These are phyloP conservation scores for Drosophila bipectinata DNA, from an alignment of 1,140 invertebrate species.

Conservation along the genomic window DNA sequence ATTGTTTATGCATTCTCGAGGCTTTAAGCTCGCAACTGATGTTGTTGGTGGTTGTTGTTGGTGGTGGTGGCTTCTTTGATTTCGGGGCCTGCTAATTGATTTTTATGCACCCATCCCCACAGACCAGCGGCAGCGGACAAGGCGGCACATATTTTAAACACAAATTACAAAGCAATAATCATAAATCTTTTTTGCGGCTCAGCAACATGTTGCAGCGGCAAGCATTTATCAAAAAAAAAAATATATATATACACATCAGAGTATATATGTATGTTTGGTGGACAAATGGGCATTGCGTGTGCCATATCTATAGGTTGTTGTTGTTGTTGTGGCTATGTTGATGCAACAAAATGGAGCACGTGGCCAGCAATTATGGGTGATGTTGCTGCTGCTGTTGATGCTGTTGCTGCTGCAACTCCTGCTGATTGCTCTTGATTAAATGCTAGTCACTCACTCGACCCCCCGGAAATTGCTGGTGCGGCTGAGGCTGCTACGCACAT, in stretches of 20 bases:
- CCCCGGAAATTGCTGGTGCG: conserved; percentile 63
- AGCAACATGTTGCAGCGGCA: conserved; percentile 63
- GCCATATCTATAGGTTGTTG: conserved; percentile 63
- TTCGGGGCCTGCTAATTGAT: conserved; percentile 67
- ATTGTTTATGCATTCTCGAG: conserved; percentile 63
- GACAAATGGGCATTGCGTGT: conserved; percentile 79
- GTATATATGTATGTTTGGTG: conserved; percentile 28
- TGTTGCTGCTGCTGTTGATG: conserved; percentile 23
- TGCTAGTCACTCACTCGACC: conserved; percentile 76
- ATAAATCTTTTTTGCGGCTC: conserved; percentile 82
- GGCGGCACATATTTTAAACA: conserved; percentile 81
- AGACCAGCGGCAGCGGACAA: conserved; percentile 32
- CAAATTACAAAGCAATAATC: conserved; percentile 83
- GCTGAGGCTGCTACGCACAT: conserved; percentile 46
- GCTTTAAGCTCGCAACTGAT: conserved; percentile 4
- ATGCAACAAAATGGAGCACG: conserved; percentile 9
- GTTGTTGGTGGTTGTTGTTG: no score
- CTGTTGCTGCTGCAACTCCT: conserved; percentile 25
- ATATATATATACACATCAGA: conserved; percentile 10
- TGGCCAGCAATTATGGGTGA: conserved; percentile 50
- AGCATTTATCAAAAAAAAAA: conserved; percentile 70
- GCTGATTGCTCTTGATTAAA: conserved; percentile 78
- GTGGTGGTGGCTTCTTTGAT: conserved; percentile 23
- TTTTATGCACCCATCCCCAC: conserved; percentile 60
- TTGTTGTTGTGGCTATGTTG: background rate